Base-by-base conservation (phyloP, 2,113 vertebrate species). In the Prionailurus viverrinus region DNA sequence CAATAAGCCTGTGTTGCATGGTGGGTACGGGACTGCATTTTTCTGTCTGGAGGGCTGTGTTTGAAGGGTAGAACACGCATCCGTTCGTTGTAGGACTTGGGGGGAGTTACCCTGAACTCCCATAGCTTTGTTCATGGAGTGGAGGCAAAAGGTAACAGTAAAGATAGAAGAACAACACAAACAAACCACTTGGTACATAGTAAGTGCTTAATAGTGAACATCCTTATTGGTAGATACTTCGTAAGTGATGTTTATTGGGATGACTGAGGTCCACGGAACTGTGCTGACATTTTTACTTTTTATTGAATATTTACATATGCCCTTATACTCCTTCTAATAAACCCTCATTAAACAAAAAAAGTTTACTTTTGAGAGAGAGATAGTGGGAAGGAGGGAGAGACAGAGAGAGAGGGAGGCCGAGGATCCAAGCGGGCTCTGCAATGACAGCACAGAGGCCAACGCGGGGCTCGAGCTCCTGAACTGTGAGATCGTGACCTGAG, bases 271-370 rank as follows among this genome's bases (percentile, higher is more conserved):
- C 2, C 21, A 65, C 10, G 0, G 89, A 74, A 89, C 19, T 48
- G 11, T 85, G 25, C 39, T 89, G 29, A 25, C 85, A 21, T 36
- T 96, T 91, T 63, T 2, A 63, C 15, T 65, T 96, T 97, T 89
- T 36, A 95, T 12, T 61, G 5, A 86, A 51, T 51, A 65, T 74
- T 83, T 13, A 84, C 25, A 41, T 66, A 51, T 48, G 21, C 2
- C 10, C 2, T 68, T 84, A 27, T 14, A 53, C 10, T 53, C 31
- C 13, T 94, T 39, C 51, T 25, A 68, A 51, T 48, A 93, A 69
- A 48, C 3, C 1, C 31, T 45, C 7, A 29, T 79, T 73, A 3
- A 61, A 61, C 8, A 14, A 51, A 61, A 61, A 7, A 7, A 23
- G 21, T 61, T 61, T 21, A 25, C 7, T 61, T 61, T 25, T 61